phyloP scores from a whole-genome alignment of 2,113 vertebrate species.

The Callipepla squamata region DNA sequence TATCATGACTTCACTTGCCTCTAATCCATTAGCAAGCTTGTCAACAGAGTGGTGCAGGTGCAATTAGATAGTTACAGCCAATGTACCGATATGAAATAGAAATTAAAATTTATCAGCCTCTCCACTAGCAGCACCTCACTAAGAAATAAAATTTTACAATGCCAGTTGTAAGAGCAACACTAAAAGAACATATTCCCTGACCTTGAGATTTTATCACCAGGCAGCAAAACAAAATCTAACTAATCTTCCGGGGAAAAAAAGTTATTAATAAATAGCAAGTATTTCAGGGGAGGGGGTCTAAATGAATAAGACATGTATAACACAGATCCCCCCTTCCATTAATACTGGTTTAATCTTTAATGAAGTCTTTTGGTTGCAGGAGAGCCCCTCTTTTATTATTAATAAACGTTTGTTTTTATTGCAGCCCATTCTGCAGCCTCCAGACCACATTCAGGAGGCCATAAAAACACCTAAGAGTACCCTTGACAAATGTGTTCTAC shows the following conservation, averaged over 20 bases:
- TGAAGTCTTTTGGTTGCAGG: background rate
- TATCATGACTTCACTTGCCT: background rate
- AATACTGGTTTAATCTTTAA: background rate
- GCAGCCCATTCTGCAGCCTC: background rate
- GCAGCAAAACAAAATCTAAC: background rate
- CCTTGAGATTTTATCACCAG: conserved; percentile 4
- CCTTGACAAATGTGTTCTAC: background rate
- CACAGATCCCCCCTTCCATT: background rate
- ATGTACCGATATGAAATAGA: background rate
- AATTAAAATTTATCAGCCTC: conserved; percentile 43
- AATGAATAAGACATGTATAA: background rate
- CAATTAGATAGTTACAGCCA: background rate
- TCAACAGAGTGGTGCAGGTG: background rate
- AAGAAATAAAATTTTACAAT: conserved; percentile 33
- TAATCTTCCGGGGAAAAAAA: background rate
- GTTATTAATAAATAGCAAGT: background rate
- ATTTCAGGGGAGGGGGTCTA: background rate
- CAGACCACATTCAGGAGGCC: background rate
- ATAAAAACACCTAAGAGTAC: background rate
- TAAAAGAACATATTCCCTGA: background rate
- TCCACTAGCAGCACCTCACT: background rate
- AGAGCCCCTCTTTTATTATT: background rate
- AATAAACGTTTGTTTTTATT: conserved; percentile 24
- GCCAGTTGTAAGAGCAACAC: background rate
- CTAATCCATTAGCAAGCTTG: background rate